Evolutionary conservation across 2,113 vertebrate genomes (phyloP), one percentile per base, ranked within the genome.

Genomic region (Accipiter cooperii): DNA sequence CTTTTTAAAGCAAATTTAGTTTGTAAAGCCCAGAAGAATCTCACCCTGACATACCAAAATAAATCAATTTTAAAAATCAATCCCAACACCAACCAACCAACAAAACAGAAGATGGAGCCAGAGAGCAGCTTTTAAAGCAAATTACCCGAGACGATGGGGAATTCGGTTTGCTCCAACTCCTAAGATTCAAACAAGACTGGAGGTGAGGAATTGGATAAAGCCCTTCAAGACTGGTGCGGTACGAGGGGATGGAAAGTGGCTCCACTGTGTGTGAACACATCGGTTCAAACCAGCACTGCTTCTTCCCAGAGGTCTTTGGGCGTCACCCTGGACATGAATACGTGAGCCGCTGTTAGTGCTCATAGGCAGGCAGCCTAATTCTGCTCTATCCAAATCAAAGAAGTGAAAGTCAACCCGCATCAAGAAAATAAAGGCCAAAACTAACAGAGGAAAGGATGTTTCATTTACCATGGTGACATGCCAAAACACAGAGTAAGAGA

Each of bases 101-200:
- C 15, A 33, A 29, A 96, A 82, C 96, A 88, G 95, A 44, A 97
- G 96, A 95, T 97, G 96, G 96, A 93, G 96, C 95, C 95, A 97
- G 91, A 97, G 96, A 97, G 97, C 87, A 91, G 90, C 55, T 84
- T 96, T 95, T 87, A 88, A 83, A 95, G 78, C n/a, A 68, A 77
- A n/a, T n/a, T 36, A 38, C 40, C 14, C 17, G 70, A 9, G 18
- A 61, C 38, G 20, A 33, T 42, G 24, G 26, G 36, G 12, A 92
- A 42, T 58, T 87, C 38, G 0, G 6, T 82, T 83, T 61, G 66
- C 77, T 89, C 22, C 84, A 47, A 4, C 13, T 70, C 47, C 25
- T 10, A 16, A 60, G 18, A 38, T n/a, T 71, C 52, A 19, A 78
- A 16, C 18, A 14, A 38, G 66, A 36, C 63, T 46, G 57, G 61